phyloP scores from a whole-genome alignment of 1,140 invertebrate species.

The Melanaphis sacchari region DNA sequence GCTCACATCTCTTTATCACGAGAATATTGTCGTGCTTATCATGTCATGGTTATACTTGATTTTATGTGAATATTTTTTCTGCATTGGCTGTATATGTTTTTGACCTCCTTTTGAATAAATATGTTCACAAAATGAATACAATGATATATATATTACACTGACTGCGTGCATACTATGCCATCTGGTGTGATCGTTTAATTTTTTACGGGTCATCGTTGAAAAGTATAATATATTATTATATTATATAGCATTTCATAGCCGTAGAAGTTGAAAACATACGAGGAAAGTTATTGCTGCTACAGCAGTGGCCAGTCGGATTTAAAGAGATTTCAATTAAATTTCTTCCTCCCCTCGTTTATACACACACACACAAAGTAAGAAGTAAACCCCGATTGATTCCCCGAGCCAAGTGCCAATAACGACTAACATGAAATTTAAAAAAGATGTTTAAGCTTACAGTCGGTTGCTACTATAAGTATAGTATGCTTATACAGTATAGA shows the following conservation, averaged over 20 bases:
- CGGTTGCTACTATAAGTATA: too few relatives aligned
- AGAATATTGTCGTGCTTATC: not conserved
- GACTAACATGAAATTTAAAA: not conserved
- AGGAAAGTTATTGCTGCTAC: not conserved
- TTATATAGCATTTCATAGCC: not conserved
- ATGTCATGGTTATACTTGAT: not conserved
- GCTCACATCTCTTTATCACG: not conserved
- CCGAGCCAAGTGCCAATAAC: not conserved
- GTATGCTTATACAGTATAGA: not conserved
- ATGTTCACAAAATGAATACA: not conserved
- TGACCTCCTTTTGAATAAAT: not conserved
- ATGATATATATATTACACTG: not conserved
- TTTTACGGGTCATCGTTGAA: not conserved
- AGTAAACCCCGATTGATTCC: not conserved
- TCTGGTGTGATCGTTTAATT: not conserved
- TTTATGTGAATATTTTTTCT: too few relatives aligned
- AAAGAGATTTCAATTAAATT: slow-evolving; percentile 28
- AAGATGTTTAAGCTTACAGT: not conserved
- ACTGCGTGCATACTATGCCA: not conserved
- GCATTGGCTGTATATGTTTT: not conserved
- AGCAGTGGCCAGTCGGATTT: not conserved
- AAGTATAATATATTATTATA: not conserved
- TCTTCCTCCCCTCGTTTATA: not conserved
- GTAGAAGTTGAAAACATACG: too few relatives aligned
- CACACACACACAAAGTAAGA: not conserved